phyloP scores from a whole-genome alignment of 1,140 invertebrate species.

The Magallana gigas region DNA sequence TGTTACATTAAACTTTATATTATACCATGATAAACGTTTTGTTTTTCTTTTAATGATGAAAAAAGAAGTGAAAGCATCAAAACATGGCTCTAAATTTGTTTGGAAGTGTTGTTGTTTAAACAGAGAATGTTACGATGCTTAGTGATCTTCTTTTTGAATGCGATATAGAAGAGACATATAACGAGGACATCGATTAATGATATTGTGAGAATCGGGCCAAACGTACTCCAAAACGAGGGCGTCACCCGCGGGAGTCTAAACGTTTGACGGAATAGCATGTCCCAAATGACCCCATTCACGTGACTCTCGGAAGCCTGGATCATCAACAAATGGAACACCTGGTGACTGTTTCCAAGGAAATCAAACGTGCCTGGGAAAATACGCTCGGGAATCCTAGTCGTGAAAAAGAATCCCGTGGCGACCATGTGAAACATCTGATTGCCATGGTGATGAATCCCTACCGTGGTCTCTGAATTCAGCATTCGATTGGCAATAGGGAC shows the following conservation, averaged over 20 bases:
- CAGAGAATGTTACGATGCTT: not conserved
- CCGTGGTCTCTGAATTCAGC: not conserved
- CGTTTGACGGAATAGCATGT: not conserved
- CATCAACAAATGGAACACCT: constrained; percentile 30
- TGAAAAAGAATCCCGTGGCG: constrained; percentile 4
- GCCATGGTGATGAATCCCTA: not conserved
- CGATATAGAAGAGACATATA: not conserved
- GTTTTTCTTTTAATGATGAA: not conserved
- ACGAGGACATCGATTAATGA: not conserved
- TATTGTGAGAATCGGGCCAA: not conserved
- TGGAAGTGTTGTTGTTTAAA: not conserved
- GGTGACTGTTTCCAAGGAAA: constrained; percentile 40
- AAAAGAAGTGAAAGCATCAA: not conserved
- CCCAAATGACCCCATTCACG: constrained; percentile 20
- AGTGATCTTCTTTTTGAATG: not conserved
- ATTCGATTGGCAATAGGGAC: constrained; percentile 3
- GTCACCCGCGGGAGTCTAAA: not conserved
- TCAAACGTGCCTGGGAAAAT: constrained; percentile 19
- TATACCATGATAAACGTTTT: not conserved
- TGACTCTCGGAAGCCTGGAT: not conserved
- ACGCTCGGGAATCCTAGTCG: constrained; percentile 3
- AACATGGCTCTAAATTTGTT: not conserved
- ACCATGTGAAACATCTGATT: not conserved
- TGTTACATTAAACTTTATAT: not conserved
- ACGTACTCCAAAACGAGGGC: constrained; percentile 32